phyloP scores from a whole-genome alignment of 92 coral and sea anemone species.

The Bergia puertoricense region DNA sequence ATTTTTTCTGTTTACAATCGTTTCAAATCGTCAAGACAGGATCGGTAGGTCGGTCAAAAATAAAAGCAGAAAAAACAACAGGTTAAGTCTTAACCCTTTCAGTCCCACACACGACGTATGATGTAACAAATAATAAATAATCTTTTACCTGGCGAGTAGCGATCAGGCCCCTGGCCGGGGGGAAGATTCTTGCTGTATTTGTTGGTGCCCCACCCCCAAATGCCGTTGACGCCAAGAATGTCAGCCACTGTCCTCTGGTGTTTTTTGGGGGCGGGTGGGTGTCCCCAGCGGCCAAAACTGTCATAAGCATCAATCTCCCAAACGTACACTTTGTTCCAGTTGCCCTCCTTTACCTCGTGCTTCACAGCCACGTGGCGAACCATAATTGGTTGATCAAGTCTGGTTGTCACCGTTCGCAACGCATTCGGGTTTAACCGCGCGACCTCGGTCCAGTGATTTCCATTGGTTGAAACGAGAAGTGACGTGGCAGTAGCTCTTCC shows the following conservation, averaged over 20 bases:
- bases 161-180: slow-evolving; percentile 19
- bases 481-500: slow-evolving; percentile 9
- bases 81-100: no score
- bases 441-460: slow-evolving; percentile 11
- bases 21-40: no score
- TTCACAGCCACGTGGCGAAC: slow-evolving; percentile 24
- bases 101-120: no score
- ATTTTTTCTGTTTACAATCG: no score
- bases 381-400: not conserved
- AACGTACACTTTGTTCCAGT: slow-evolving; percentile 25
- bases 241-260: not conserved
- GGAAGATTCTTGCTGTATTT: slow-evolving; percentile 18
- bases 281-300: slow-evolving; percentile 25
- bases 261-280: not conserved
- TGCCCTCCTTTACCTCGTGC: slow-evolving; percentile 17
- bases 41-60: no score
- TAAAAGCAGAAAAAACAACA: no score
- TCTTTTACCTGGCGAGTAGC: slow-evolving; percentile 5
- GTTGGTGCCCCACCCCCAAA: slow-evolving; percentile 37
- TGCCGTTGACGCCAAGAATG: slow-evolving; percentile 27
- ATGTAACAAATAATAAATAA: not conserved
- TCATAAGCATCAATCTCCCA: slow-evolving; percentile 28
- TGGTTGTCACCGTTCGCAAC: slow-evolving; percentile 9
- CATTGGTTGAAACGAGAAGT: slow-evolving; percentile 26
- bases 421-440: slow-evolving; percentile 24